Evolutionary conservation across 2,113 vertebrate genomes (phyloP), one percentile per base, ranked within the genome.

Genomic region (Albula goreensis): DNA sequence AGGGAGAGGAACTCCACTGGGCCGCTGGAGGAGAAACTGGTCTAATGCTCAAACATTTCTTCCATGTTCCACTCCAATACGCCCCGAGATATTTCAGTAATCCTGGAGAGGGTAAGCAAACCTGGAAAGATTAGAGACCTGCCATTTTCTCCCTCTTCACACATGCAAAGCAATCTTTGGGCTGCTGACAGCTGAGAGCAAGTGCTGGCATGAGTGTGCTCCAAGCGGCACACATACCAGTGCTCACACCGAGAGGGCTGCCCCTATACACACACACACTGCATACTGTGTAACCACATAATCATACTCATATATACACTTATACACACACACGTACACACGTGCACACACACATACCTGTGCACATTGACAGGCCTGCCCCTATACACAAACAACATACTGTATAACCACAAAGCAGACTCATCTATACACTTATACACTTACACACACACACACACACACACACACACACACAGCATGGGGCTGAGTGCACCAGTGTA

Each of bases 91-190:
- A 17, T 49, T 79, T 79, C 22, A 17, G 78, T 79, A 79, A 79
- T 79, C 49, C 41, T 49, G 49, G 7, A 79, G 49, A 49, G 78
- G 78, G 15, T 49, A 79, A 79, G 48, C n/a, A 79, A 79, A 79
- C 49, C 49, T 79, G 78, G 78, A 79, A n/a, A 79, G 70, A 74
- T 74, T 74, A 74, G 78, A 50, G 41, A 50, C 49, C 78, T 79
- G 31, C 78, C 78, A 79, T 79, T 79, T 79, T 17, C 81, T 31
- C 78, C 31, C 19, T 51, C 51, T 51, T 81, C 22, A 11, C 49
- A 50, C 48, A 79, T 50, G 78, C 78, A 25, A 50, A 25, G 78
- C 78, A 48, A 50, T 79, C 41, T 31, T 12, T 4, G 49, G 15
- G 15, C 50, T 60, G 19, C 80, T 41, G 53, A 57, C 7, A 57